Conservation (phyloP, 2,113 vertebrate genomes). For the Oryzias woworae region DNA sequence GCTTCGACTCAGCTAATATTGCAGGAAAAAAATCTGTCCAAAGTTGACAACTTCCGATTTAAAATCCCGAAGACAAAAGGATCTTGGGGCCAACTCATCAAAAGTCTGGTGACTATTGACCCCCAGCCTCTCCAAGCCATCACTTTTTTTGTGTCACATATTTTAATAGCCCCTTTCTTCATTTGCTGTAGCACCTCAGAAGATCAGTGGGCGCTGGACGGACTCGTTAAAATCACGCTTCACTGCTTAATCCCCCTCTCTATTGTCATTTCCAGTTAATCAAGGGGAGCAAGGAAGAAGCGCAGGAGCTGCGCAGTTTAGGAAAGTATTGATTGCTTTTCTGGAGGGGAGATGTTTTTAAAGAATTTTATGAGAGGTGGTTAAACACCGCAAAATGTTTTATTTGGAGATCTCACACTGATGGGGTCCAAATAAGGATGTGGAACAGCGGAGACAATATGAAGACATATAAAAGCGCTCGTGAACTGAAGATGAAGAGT, state of each 20-base stretch:
- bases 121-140: constrained; percentile 8
- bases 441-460: background rate
- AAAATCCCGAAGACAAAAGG: background rate
- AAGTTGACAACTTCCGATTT: background rate
- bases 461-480: background rate
- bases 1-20: background rate
- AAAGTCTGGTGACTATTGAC: constrained; percentile 13
- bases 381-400: background rate
- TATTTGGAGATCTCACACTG: background rate
- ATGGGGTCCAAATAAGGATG: background rate
- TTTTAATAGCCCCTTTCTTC: constrained; percentile 19
- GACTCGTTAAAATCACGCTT: constrained; percentile 70
- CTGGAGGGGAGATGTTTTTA: background rate
- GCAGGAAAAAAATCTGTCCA: background rate
- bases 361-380: background rate
- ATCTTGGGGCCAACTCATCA: background rate
- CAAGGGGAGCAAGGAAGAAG: constrained; percentile 12
- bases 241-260: constrained; percentile 55
- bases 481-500: constrained; percentile 3
- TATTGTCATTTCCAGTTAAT: constrained; percentile 63
- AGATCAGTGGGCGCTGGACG: constrained; percentile 39
- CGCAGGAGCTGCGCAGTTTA: background rate
- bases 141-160: constrained; percentile 1
- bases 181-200: constrained; percentile 34
- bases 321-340: constrained; percentile 30